phyloP scores from a whole-genome alignment of 2,797 vertebrate species.

The Tragopan temminckii region DNA sequence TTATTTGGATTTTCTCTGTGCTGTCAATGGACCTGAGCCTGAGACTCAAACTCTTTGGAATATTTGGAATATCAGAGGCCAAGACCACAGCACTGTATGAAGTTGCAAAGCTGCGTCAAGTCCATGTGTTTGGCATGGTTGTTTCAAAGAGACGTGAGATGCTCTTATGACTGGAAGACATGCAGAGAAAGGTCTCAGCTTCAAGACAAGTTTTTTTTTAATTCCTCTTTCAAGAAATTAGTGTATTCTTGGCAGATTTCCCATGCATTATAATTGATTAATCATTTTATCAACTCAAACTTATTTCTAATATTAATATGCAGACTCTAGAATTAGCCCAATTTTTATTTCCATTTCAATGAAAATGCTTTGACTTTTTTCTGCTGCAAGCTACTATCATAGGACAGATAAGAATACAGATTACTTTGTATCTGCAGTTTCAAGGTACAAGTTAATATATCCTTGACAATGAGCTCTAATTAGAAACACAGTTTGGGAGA shows the following conservation, averaged over 20 bases:
- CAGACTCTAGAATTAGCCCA: not conserved
- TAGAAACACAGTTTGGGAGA: not conserved
- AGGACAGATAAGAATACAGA: not conserved
- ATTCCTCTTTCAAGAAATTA: not conserved
- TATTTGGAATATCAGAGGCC: not conserved
- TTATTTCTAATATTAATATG: not conserved
- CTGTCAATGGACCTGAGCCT: not conserved
- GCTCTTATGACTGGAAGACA: not conserved
- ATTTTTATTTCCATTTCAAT: not conserved
- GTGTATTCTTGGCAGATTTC: not conserved
- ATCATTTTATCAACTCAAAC: not conserved
- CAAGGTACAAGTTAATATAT: conserved; percentile 7
- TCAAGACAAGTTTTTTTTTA: not conserved
- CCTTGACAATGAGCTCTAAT: conserved; percentile 17
- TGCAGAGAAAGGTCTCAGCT: not conserved
- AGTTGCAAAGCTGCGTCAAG: not conserved
- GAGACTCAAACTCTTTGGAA: not conserved
- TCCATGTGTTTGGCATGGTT: not conserved
- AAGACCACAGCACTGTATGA: not conserved
- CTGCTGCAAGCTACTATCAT: not conserved
- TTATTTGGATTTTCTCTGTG: not conserved
- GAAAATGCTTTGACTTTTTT: not conserved
- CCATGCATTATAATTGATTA: not conserved
- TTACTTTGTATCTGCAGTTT: not conserved
- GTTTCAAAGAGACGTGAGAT: not conserved